A percentile compares a stretch with the other conserved stretches of the same genome.
These are phyloP conservation scores for Lethrus apterus DNA, from an alignment of 1,140 invertebrate species.

Conservation along the genomic window DNA sequence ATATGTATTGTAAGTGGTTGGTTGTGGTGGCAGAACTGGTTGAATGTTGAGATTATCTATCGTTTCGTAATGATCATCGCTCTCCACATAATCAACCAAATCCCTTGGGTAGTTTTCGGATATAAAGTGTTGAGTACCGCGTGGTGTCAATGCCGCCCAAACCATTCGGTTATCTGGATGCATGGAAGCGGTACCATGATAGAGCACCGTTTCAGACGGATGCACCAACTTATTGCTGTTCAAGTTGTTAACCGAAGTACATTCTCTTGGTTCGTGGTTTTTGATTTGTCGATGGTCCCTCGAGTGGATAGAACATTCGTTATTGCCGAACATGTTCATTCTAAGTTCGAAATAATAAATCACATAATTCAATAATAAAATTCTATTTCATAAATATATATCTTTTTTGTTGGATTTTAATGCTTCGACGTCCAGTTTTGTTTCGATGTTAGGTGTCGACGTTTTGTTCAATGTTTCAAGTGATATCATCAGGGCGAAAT, in stretches of 20 bases:
- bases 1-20: slow-evolving; percentile 19
- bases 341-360: no score
- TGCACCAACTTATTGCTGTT: slow-evolving; percentile 31
- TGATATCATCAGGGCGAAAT: no score
- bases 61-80: slow-evolving; percentile 69
- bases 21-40: slow-evolving; percentile 32
- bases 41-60: slow-evolving; percentile 53
- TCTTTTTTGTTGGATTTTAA: no score
- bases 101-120: slow-evolving; percentile 50
- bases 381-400: no score
- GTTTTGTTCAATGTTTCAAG: no score
- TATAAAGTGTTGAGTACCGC: slow-evolving; percentile 64
- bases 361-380: slow-evolving; percentile 11
- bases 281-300: slow-evolving; percentile 28
- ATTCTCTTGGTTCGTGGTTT: slow-evolving; percentile 32
- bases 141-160: slow-evolving; percentile 75
- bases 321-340: slow-evolving; percentile 36
- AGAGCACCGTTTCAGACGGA: slow-evolving; percentile 32
- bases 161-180: slow-evolving; percentile 57
- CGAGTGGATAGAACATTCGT: slow-evolving; percentile 34
- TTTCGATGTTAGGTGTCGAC: no score
- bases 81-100: slow-evolving; percentile 44
- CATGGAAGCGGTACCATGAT: slow-evolving; percentile 28
- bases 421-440: no score
- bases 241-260: slow-evolving; percentile 24